A percentile compares a stretch with the other conserved stretches of the same genome.
Conservation (phyloP, 1,140 invertebrate species). For the Drosophila miranda region DNA sequence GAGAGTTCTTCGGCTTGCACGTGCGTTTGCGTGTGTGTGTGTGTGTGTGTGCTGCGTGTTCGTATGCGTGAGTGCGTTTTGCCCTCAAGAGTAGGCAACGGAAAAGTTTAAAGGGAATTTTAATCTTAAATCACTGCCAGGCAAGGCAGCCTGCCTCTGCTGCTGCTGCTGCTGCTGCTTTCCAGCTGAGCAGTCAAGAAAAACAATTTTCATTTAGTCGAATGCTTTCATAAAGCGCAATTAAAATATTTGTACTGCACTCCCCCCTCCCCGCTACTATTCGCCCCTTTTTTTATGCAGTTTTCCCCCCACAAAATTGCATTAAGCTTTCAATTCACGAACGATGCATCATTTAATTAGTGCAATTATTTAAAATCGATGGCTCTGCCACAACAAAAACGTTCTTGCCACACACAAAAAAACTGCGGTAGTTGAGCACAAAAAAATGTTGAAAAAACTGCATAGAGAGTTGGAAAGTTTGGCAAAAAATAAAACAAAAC, state of each 20-base stretch:
- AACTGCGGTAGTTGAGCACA: slow-evolving; percentile 11
- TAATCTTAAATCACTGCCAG: slow-evolving; percentile 18
- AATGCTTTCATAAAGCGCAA: slow-evolving; percentile 44
- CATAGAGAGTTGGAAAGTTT: background rate
- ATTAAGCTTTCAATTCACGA: slow-evolving; percentile 41
- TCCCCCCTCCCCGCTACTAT: background rate
- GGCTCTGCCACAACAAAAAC: slow-evolving; percentile 18
- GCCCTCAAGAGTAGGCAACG: background rate
- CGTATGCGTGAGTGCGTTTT: slow-evolving; percentile 15
- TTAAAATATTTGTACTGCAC: slow-evolving; percentile 21
- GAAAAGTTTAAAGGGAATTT: slow-evolving; percentile 25
- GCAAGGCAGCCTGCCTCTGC: no score
- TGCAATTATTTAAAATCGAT: slow-evolving; percentile 57
- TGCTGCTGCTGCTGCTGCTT: slow-evolving; percentile 11
- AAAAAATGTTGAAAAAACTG: slow-evolving; percentile 8
- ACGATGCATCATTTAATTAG: slow-evolving; percentile 66
- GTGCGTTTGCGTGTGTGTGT: slow-evolving; percentile 1
- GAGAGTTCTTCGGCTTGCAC: background rate
- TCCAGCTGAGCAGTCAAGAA: slow-evolving; percentile 36
- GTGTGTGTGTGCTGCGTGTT: slow-evolving; percentile 1
- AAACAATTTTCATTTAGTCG: slow-evolving; percentile 42
- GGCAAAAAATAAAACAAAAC: background rate
- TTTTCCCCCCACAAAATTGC: slow-evolving; percentile 18
- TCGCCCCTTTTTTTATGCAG: no score
- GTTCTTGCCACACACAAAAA: slow-evolving; percentile 10